Evolutionary conservation across 1,140 invertebrate genomes (phyloP).

Genomic region (Solenopsis fugax): DNA sequence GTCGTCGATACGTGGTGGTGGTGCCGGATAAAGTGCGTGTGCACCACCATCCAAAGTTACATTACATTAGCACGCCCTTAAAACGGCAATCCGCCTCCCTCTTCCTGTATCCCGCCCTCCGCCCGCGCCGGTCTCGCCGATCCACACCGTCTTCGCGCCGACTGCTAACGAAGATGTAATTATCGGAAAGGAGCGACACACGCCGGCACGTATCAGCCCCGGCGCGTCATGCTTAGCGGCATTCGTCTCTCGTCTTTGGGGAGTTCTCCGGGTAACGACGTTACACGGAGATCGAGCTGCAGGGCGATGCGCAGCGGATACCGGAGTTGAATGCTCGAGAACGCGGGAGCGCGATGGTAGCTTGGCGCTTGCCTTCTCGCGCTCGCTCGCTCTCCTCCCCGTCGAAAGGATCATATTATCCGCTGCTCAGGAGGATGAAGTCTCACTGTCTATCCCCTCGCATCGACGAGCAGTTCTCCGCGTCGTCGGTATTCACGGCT

Average conservation of each 20-base stretch:
- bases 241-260: conserved; percentile 76
- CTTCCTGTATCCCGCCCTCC: neutral
- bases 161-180: conserved; percentile 82
- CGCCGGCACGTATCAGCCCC: conserved; percentile 75
- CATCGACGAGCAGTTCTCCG: conserved; percentile 60
- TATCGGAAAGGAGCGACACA: conserved; percentile 80
- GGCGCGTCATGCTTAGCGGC: conserved; percentile 77
- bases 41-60: conserved; percentile 69
- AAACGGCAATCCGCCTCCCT: conserved; percentile 54
- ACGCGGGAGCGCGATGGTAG: neutral
- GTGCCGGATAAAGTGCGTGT: conserved; percentile 46
- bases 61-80: conserved; percentile 59
- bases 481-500: conserved; percentile 70
- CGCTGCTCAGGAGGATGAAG: conserved; percentile 46
- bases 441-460: conserved; percentile 24
- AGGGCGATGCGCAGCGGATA: conserved; percentile 49
- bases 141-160: conserved; percentile 51
- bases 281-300: conserved; percentile 77
- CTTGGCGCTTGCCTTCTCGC: conserved; percentile 59
- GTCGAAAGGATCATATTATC: conserved; percentile 75
- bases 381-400: conserved; percentile 8
- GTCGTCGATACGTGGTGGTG: neutral
- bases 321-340: neutral
- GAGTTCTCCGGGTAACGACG: conserved; percentile 77
- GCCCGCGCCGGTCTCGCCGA: neutral